Evolutionary conservation across 2,797 vertebrate genomes (phyloP).

Genomic region (Carduelis carduelis): DNA sequence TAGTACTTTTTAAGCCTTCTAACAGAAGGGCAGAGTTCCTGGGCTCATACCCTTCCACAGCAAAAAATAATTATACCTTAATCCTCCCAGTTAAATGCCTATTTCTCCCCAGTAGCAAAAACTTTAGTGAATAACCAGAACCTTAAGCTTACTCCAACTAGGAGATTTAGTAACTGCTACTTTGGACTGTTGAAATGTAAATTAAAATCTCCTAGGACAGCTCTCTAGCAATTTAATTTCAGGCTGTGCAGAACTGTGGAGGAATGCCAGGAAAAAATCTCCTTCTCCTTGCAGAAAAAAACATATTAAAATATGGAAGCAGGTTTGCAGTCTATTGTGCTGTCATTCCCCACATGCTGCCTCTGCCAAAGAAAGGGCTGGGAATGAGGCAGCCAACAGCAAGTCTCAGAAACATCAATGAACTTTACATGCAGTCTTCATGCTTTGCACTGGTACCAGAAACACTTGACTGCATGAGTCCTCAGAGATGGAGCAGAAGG

Average conservation of each 20-base stretch:
- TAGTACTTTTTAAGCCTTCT: neutral
- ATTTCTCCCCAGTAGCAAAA: neutral
- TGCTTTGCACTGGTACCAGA: neutral
- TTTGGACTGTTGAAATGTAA: conserved; percentile 24
- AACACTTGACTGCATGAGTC: neutral
- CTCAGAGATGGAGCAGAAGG: neutral
- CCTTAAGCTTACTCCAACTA: neutral
- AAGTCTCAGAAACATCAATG: neutral
- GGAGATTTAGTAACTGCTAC: neutral
- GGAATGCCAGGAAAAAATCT: neutral
- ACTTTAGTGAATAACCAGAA: neutral
- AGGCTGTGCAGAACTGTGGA: neutral
- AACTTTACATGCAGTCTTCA: neutral
- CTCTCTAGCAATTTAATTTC: conserved; percentile 18
- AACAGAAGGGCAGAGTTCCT: neutral
- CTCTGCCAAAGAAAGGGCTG: neutral
- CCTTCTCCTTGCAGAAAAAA: neutral
- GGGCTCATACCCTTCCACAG: neutral
- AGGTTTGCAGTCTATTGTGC: neutral
- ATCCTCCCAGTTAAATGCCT: neutral
- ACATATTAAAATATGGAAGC: neutral
- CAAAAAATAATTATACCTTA: neutral
- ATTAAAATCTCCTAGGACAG: conserved; percentile 13
- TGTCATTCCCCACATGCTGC: neutral
- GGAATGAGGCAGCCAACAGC: neutral